Evolutionary conservation across 2,888 invertebrate species (phyloP).

Genomic region (Nemotelus pantherinus): DNA sequence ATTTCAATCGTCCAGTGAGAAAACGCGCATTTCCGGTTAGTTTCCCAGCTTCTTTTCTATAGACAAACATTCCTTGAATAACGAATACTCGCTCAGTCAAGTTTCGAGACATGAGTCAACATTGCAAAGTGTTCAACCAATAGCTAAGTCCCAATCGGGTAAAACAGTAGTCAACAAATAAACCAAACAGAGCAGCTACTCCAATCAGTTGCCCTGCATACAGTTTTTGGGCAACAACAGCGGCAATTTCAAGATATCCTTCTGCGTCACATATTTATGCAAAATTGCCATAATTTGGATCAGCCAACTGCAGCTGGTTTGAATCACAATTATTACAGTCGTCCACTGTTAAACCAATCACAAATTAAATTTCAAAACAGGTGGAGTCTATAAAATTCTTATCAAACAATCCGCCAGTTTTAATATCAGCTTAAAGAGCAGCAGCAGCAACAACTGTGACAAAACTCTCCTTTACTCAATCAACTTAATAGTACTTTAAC

Average conservation of each 20-base stretch:
- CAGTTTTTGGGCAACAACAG: conserved; percentile 8
- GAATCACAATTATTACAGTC: background rate
- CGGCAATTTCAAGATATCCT: conserved; percentile 13
- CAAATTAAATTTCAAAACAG: conserved; percentile 13
- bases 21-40: too few relatives aligned
- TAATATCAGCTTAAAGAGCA: too few relatives aligned
- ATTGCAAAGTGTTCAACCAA: too few relatives aligned
- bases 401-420: background rate
- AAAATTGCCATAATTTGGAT: background rate
- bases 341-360: background rate
- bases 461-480: conserved; percentile 7
- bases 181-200: background rate
- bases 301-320: background rate
- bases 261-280: background rate
- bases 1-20: too few relatives aligned
- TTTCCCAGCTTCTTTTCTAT: too few relatives aligned
- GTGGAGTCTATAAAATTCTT: conserved; percentile 7
- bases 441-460: background rate
- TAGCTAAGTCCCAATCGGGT: too few relatives aligned
- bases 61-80: too few relatives aligned
- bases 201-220: background rate
- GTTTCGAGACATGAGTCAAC: too few relatives aligned
- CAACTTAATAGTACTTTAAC: background rate
- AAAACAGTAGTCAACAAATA: background rate
- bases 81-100: too few relatives aligned